A percentile compares a stretch with the other conserved stretches of the same genome.
Conservation (phyloP, 2,113 vertebrate species). For the Pterocles orientalis region DNA sequence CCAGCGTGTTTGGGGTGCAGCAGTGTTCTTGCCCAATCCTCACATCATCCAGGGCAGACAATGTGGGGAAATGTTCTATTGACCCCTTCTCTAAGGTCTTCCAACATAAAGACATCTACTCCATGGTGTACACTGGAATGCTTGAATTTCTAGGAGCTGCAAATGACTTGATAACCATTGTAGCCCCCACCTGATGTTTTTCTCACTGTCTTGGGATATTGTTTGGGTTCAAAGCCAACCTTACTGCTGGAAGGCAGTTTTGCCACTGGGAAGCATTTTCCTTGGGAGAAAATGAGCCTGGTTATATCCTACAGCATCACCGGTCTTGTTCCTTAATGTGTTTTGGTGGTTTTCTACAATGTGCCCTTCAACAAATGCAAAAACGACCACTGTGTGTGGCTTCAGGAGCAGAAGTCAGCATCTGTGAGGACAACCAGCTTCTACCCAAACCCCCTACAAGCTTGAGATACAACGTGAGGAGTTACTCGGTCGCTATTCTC, state of each 20-base stretch:
- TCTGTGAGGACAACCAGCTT: background rate
- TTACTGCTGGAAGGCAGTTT: background rate
- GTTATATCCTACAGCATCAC: fast-evolving
- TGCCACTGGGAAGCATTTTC: background rate
- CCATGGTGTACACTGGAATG: fast-evolving
- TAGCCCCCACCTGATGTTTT: background rate
- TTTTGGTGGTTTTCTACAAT: background rate
- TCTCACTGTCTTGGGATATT: background rate
- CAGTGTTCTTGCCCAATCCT: background rate
- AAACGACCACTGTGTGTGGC: background rate
- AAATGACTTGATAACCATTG: background rate
- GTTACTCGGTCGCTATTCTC: background rate
- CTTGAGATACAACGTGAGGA: background rate
- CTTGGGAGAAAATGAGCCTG: background rate
- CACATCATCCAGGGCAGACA: background rate
- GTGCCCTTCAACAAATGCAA: fast-evolving
- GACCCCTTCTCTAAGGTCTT: background rate
- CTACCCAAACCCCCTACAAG: fast-evolving
- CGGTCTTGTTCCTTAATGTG: fast-evolving
- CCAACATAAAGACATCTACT: background rate
- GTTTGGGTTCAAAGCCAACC: background rate
- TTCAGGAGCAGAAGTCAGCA: background rate
- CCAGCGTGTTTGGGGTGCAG: background rate
- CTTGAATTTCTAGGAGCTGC: background rate
- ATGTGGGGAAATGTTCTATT: background rate